A percentile compares a stretch with the other conserved stretches of the same genome.
Conservation (phyloP, 1,140 invertebrate genomes). For the Conopomorpha cramerella region DNA sequence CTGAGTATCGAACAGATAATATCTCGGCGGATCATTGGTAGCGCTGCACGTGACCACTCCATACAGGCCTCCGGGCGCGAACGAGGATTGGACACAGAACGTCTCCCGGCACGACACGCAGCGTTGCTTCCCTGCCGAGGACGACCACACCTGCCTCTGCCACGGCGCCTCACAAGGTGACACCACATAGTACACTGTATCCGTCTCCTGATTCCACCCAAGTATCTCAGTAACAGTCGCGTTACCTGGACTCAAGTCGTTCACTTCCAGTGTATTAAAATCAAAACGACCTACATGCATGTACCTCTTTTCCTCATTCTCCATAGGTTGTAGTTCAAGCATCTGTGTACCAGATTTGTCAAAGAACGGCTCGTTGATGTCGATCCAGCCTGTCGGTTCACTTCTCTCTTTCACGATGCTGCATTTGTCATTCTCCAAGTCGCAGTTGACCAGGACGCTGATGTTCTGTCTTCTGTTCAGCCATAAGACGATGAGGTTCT, state of each 20-base stretch:
- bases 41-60: slow-evolving; percentile 32
- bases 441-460: slow-evolving; percentile 61
- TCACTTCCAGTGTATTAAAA: slow-evolving; percentile 25
- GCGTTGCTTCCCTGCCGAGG: slow-evolving; percentile 19
- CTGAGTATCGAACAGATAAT: slow-evolving; percentile 27
- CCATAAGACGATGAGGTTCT: slow-evolving; percentile 77
- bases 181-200: slow-evolving; percentile 56
- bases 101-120: slow-evolving; percentile 53
- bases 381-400: slow-evolving; percentile 52
- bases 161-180: slow-evolving; percentile 50
- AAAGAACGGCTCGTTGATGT: slow-evolving; percentile 36
- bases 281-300: slow-evolving; percentile 42
- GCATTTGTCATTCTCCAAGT: slow-evolving; percentile 52
- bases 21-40: slow-evolving; percentile 26
- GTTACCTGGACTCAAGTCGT: slow-evolving; percentile 68
- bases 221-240: slow-evolving; percentile 49
- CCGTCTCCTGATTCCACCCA: slow-evolving; percentile 48
- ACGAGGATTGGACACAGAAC: slow-evolving; percentile 29
- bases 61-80: slow-evolving; percentile 27
- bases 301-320: slow-evolving; percentile 30
- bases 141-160: slow-evolving; percentile 59
- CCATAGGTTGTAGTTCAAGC: slow-evolving; percentile 35
- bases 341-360: slow-evolving; percentile 49
- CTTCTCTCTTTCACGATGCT: slow-evolving; percentile 34
- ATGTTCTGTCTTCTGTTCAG: slow-evolving; percentile 85